Conservation (phyloP, 2,113 vertebrate species). For the Pseudolaguvia tuberculata region DNA sequence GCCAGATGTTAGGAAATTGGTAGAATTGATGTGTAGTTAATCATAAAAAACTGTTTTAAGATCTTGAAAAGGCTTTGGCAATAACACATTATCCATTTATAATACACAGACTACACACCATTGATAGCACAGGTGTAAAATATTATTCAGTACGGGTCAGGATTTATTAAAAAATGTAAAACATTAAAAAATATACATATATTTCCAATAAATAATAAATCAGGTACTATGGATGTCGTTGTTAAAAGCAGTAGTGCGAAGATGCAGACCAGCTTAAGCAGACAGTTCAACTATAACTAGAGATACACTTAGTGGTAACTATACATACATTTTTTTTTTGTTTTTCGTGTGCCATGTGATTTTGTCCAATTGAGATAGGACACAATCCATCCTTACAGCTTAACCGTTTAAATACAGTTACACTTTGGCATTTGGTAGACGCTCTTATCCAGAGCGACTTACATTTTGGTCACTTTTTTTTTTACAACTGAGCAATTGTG, state of each 20-base stretch:
- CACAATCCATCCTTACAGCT: no score
- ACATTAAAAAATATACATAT: no score
- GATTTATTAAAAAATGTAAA: no score
- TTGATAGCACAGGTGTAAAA: not conserved
- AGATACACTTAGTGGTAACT: not conserved
- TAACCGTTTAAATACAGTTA: no score
- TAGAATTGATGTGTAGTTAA: not conserved
- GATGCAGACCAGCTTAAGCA: not conserved
- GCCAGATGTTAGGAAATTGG: not conserved
- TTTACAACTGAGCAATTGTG: no score
- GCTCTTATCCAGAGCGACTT: no score
- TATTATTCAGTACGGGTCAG: no score
- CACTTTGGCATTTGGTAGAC: no score
- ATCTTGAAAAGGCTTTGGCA: no score
- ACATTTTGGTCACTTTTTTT: no score
- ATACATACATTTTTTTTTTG: not conserved
- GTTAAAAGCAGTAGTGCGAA: not conserved
- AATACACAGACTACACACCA: not conserved
- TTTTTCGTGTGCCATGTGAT: not conserved
- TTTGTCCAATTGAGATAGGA: no score
- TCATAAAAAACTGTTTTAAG: not conserved
- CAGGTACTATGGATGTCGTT: not conserved
- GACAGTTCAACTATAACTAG: not conserved
- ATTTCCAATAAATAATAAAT: no score
- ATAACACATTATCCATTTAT: not conserved